Base-by-base conservation (phyloP, 2,113 vertebrate species). In the Puntigrus tetrazona region DNA sequence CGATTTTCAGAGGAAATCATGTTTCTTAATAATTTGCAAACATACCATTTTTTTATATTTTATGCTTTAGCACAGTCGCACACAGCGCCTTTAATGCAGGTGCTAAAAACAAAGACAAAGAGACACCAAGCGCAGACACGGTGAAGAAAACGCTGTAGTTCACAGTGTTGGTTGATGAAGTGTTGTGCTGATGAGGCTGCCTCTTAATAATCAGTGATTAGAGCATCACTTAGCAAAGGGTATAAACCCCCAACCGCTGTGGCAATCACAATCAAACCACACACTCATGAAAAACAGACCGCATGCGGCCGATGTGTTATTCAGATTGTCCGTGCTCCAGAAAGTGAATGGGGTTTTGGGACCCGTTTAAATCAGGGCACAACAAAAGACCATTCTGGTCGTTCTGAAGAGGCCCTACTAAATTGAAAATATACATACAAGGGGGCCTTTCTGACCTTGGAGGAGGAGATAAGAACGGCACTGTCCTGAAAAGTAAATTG, bases 401-500 rank as follows among this genome's bases (percentile, higher is more conserved):
- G 8, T 36, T 57, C 29, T 81, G 27, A 59, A 29, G 45, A 70
- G 50, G 70, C 25, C 5, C 52, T 67, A 18, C 75, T 82, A 80
- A 88, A 85, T 87, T 74, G 36, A 84, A 82, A 78, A 81, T 70
- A 73, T 59, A 87, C 59, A 63, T 78, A 43, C 47, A 80, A 85
- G 22, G 34, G 36, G n/a, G 36, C 5, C 31, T n/a, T 27, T 47
- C 34, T 83, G 82, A 50, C 61, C 55, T 45, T 41, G 38, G 59
- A 76, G 70, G 14, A 83, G 76, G 31, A 86, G 75, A 84, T 25
- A 67, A 65, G 25, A 70, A 84, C 14, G 27, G 34, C 47, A 81
- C 75, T 63, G 81, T 84, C 77, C 55, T 31, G 41, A 61, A 77
- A 55, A 61, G 69, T 61, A 83, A 88, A 90, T 93, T 90, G 92